phyloP scores from a whole-genome alignment of 2,888 invertebrate genomes.

The Morpho deidamia region DNA sequence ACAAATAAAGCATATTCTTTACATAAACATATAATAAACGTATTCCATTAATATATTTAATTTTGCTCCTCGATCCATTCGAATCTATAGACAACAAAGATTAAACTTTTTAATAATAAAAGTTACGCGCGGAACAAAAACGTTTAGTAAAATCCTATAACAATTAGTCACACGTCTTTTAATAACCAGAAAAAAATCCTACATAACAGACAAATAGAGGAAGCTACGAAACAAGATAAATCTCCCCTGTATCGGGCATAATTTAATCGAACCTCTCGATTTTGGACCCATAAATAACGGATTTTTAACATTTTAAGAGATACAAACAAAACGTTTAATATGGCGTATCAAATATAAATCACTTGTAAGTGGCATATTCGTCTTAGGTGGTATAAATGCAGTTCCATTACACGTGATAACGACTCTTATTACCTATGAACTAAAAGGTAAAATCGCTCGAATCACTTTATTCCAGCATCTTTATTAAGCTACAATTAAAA shows the following conservation, averaged over 20 bases:
- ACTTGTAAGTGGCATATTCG: conserved; percentile 70
- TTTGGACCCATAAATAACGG: conserved; percentile 72
- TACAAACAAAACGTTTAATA: conserved; percentile 74
- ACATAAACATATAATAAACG: no score
- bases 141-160: conserved; percentile 12
- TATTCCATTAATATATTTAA: neutral
- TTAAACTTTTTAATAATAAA: neutral
- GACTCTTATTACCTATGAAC: neutral
- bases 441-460: conserved; percentile 13
- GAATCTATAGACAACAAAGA: neutral
- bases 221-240: conserved; percentile 60
- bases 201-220: conserved; percentile 53
- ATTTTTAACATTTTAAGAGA: conserved; percentile 71
- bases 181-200: conserved; percentile 25
- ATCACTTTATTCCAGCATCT: neutral
- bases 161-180: conserved; percentile 28
- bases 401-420: conserved; percentile 3
- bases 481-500: neutral
- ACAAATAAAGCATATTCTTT: no score
- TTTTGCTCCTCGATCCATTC: neutral
- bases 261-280: conserved; percentile 76
- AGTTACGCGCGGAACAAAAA: conserved; percentile 1
- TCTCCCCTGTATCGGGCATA: conserved; percentile 65
- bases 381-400: conserved; percentile 55
- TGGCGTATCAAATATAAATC: conserved; percentile 73